Evolutionary conservation across 2,797 vertebrate genomes (phyloP).

Genomic region (Vipera ursinii): DNA sequence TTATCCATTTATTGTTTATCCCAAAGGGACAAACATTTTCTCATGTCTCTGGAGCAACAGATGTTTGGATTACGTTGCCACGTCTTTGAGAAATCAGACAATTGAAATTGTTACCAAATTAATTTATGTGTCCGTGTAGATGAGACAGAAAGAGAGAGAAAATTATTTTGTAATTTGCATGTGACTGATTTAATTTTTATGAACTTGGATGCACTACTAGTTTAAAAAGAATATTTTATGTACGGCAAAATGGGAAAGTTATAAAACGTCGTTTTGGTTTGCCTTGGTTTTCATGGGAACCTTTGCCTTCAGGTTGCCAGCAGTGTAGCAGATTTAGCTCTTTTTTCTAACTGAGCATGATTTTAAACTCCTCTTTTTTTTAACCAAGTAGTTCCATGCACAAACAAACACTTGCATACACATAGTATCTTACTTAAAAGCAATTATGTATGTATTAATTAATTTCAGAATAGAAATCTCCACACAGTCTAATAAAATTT

Average conservation of each 20-base stretch:
- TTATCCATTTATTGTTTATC: constrained; percentile 19
- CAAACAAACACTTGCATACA: constrained; percentile 3
- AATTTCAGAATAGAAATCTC: constrained; percentile 25
- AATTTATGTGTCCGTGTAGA: background rate
- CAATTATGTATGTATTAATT: constrained; percentile 27
- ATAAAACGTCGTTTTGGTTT: constrained; percentile 51
- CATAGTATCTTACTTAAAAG: constrained; percentile 49
- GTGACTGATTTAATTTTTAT: constrained; percentile 2
- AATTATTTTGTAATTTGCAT: constrained; percentile 49
- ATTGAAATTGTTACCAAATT: constrained; percentile 50
- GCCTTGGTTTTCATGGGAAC: constrained; percentile 30
- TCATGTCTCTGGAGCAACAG: constrained; percentile 11
- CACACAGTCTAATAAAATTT: constrained; percentile 36
- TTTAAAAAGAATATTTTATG: constrained; percentile 52
- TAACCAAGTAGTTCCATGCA: constrained; percentile 49
- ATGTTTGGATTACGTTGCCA: constrained; percentile 33
- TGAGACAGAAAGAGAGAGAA: background rate
- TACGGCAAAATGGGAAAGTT: constrained; percentile 46
- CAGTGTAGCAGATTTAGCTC: constrained; percentile 30
- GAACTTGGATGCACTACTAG: constrained; percentile 41
- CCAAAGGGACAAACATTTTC: background rate
- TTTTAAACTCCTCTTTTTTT: background rate
- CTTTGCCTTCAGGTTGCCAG: constrained; percentile 46
- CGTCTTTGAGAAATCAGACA: constrained; percentile 47
- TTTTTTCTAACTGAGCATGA: constrained; percentile 57